Evolutionary conservation across 2,113 vertebrate species (phyloP), one percentile per base, ranked within the genome.

Genomic region (Archilochus colubris): DNA sequence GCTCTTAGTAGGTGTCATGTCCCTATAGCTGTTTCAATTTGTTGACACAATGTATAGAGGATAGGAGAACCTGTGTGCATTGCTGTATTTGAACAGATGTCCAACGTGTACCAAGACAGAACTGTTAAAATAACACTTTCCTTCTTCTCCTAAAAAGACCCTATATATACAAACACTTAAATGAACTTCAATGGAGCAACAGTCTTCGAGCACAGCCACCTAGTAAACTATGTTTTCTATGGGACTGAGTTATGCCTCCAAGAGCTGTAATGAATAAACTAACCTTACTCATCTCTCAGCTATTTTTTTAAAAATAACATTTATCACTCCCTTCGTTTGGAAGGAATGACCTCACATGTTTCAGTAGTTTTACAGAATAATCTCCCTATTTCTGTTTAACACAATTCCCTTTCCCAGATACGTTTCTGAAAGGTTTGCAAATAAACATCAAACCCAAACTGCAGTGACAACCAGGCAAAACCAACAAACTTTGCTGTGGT

Each of bases 41-140:
- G 17, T 54, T 44, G 25, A n/a, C 15, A 80, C 10, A 12, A 0
- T 6, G 23, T 48, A 46, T 0, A 74, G 31, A 76, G 6, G 16
- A 67, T 2, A 80, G 51, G 12, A 79, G 25, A 30, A 84, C 6
- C 12, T 62, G 15, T 14, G 12, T n/a, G 25, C 44, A n/a, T 1
- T 27, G 23, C 70, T 79, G 7, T 36, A 55, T 44, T 30, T 79
- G 1, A 94, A 55, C 1, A 66, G 17, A 44, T 15, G 78, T 20
- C 17, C 4, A 72, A 27, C 0, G 2, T 10, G 6, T 38, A 68
- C 5, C 1, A 2, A 67, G 27, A 43, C 46, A 48, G 46, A 48
- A 48, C 46, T 48, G 8, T 21, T 18, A 20, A 48, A 48, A 48
- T 48, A 23, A 50, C 50, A 22, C 22, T n/a, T 24, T 11, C 22